These are phyloP conservation scores for Meleagris gallopavo DNA, from an alignment of 2,113 vertebrate species.

Conservation along the genomic window DNA sequence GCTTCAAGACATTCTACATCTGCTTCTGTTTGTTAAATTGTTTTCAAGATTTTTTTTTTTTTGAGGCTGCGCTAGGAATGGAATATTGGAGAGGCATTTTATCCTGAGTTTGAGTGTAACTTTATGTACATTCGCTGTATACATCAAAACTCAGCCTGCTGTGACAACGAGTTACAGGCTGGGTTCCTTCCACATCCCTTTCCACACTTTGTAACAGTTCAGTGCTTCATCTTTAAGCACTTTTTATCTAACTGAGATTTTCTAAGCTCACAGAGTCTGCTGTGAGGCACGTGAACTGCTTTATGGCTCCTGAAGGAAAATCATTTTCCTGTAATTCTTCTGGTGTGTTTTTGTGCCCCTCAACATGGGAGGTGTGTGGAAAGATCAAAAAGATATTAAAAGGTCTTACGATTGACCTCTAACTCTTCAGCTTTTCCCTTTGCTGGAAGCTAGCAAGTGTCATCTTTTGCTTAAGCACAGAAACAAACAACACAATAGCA, in stretches of 20 bases:
- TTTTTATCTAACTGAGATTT: neutral
- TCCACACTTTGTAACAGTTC: neutral
- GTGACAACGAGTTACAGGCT: neutral
- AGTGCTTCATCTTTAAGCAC: neutral
- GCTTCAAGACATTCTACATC: neutral
- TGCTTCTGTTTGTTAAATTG: neutral
- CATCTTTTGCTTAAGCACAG: neutral
- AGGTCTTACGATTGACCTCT: constrained; percentile 1
- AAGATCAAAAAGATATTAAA: neutral
- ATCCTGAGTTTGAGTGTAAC: neutral
- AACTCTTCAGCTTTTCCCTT: neutral
- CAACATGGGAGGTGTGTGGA: neutral
- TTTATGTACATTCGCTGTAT: neutral
- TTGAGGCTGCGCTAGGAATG: neutral
- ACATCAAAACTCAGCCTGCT: neutral
- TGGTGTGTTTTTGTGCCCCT: neutral
- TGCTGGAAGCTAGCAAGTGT: neutral
- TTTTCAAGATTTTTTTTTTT: neutral
- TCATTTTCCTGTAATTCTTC: neutral
- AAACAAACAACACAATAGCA: neutral
- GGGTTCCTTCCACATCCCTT: neutral
- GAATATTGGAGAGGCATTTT: neutral
- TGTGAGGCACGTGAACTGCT: neutral
- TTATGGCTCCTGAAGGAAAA: neutral
- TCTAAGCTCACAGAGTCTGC: neutral